Evolutionary conservation across 2,888 invertebrate species (phyloP).

Genomic region (Drosophila atripex): DNA sequence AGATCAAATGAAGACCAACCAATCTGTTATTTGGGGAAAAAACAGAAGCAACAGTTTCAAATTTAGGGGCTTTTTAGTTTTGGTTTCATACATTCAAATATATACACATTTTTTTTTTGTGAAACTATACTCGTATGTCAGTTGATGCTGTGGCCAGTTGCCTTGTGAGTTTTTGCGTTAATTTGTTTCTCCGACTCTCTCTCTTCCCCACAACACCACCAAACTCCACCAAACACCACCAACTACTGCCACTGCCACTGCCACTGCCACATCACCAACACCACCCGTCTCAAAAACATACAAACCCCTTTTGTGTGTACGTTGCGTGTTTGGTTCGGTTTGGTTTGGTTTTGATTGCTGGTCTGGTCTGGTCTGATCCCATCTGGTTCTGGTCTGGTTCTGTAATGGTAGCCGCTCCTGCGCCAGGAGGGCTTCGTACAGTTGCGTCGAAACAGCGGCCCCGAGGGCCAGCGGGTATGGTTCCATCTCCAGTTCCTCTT

Average conservation of each 20-base stretch:
- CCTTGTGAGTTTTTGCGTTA: slow-evolving; percentile 60
- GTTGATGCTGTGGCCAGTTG: slow-evolving; percentile 54
- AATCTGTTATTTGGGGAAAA: slow-evolving; percentile 13
- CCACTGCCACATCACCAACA: slow-evolving; percentile 32
- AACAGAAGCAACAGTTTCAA: slow-evolving; percentile 17
- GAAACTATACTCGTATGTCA: slow-evolving; percentile 17
- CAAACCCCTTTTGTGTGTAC: slow-evolving; percentile 66
- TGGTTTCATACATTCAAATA: not conserved
- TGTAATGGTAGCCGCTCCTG: slow-evolving; percentile 78
- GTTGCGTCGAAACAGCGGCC: slow-evolving; percentile 82
- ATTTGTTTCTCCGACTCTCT: slow-evolving; percentile 67
- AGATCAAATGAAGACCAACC: slow-evolving; percentile 4
- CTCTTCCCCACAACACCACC: slow-evolving; percentile 44
- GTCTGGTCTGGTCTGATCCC: slow-evolving; percentile 25
- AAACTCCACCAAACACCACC: slow-evolving; percentile 20
- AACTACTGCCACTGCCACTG: slow-evolving; percentile 24
- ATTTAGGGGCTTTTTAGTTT: slow-evolving; percentile 17
- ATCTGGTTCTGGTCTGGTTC: slow-evolving; percentile 40
- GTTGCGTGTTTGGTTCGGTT: slow-evolving; percentile 65
- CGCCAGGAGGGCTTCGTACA: slow-evolving; percentile 82
- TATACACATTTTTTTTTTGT: slow-evolving; percentile 1
- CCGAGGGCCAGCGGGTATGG: slow-evolving; percentile 82
- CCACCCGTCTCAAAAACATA: slow-evolving; percentile 39
- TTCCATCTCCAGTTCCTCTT: slow-evolving; percentile 58
- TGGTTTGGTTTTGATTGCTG: slow-evolving; percentile 59